Evolutionary conservation across 1,140 invertebrate species (phyloP), one percentile per base, ranked within the genome.

Genomic region (Charaxes varanes): DNA sequence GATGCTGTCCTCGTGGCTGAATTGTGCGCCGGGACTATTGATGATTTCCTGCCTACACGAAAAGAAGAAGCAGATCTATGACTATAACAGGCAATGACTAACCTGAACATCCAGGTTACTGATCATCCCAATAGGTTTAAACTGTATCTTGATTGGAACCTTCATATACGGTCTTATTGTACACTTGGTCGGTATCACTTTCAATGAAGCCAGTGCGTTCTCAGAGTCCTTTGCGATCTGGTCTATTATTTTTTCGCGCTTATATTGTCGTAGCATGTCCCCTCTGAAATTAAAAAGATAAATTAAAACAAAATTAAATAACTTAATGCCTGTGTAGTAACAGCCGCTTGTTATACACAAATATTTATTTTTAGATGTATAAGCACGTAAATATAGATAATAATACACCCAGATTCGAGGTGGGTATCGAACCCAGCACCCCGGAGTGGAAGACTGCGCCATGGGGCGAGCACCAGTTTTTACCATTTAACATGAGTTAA

Each of bases 51-150:
- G n/a, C n/a, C n/a, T n/a, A n/a, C n/a, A n/a, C n/a, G n/a, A n/a
- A n/a, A n/a, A n/a, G n/a, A n/a, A n/a, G n/a, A n/a, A n/a, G n/a
- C n/a, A n/a, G n/a, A n/a, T n/a, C n/a, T n/a, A n/a, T n/a, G n/a
- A 32, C 5, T 32, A 14, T 18, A 19, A 8, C 10, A n/a, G 12
- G n/a, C 16, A 16, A 16, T 15, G 17, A 4, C 28, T 3, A 14
- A 31, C 77, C 64, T 81, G 73, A 23, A 78, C 62, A 32, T 74
- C 61, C 2, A 81, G 46, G n/a, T 50, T 53, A 15, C 53, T 78
- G 34, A 83, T 79, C 55, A 78, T 57, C 3, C 68, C 73, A n/a
- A 80, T 48, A 2, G 78, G 78, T 38, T 79, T 80, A 34, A 83
- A 83, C 19, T 70, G 66, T 53, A 83, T 83, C 45, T 73, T 80